A percentile compares a stretch with the other conserved stretches of the same genome.
phyloP scores from a whole-genome alignment of 2,113 vertebrate genomes.

The Myotis yumanensis region DNA sequence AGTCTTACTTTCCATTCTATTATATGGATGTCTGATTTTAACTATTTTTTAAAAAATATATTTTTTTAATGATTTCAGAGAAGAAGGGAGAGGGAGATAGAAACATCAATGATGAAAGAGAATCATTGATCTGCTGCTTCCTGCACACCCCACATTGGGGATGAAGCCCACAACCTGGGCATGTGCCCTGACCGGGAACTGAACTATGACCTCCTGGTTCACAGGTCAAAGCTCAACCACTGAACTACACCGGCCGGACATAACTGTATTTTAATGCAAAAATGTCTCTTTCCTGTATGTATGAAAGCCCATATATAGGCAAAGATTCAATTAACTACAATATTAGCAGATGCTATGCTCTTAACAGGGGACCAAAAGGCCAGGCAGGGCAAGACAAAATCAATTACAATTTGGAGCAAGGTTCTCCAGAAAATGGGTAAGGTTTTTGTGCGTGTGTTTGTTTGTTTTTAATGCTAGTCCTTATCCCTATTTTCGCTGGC shows the following conservation, averaged over 20 bases:
- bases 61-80: too few species aligned
- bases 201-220: too few species aligned
- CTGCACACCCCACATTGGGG: too few species aligned
- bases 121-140: too few species aligned
- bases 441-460: too few species aligned
- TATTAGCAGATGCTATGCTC: background rate
- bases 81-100: too few species aligned
- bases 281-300: background rate
- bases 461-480: background rate
- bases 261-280: conserved; percentile 29
- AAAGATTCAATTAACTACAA: background rate
- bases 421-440: background rate
- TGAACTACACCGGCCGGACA: too few species aligned
- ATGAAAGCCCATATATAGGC: background rate
- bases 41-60: background rate
- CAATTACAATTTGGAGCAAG: background rate
- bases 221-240: too few species aligned
- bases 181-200: too few species aligned
- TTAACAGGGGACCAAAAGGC: background rate
- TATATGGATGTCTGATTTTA: background rate
- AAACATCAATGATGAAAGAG: too few species aligned
- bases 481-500: background rate
- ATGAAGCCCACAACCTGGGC: too few species aligned
- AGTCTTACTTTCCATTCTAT: background rate
- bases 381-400: background rate